These are phyloP conservation scores for Drosophila ustulata DNA, from an alignment of 2,888 invertebrate genomes.

Conservation along the genomic window DNA sequence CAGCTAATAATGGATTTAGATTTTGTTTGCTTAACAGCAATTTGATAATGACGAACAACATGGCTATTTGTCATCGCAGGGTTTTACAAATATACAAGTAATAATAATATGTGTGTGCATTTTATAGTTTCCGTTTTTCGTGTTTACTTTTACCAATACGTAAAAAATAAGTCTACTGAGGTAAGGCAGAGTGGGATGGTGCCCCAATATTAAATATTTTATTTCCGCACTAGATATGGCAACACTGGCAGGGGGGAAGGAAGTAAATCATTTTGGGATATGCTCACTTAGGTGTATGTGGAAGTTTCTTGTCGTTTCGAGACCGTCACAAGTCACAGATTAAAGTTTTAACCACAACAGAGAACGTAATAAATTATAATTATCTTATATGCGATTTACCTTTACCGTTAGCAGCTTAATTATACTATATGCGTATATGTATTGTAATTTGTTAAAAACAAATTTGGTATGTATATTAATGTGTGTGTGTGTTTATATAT, in stretches of 20 bases:
- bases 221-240: neutral
- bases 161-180: neutral
- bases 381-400: conserved; percentile 55
- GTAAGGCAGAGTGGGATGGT: neutral
- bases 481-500: conserved; percentile 26
- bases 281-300: conserved; percentile 9
- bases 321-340: conserved; percentile 11
- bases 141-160: neutral
- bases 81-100: neutral
- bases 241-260: neutral
- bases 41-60: neutral
- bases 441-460: conserved; percentile 56
- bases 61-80: neutral
- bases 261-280: neutral
- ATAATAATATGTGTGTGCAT: neutral
- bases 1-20: neutral
- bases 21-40: neutral
- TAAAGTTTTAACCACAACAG: conserved; percentile 14
- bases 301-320: conserved; percentile 36
- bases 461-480: conserved; percentile 48
- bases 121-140: neutral
- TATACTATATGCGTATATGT: conserved; percentile 39
- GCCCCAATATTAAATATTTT: neutral
- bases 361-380: conserved; percentile 41
- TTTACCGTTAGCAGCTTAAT: conserved; percentile 60